Evolutionary conservation across 1,140 invertebrate genomes (phyloP).

Genomic region (Lepidurus apus): DNA sequence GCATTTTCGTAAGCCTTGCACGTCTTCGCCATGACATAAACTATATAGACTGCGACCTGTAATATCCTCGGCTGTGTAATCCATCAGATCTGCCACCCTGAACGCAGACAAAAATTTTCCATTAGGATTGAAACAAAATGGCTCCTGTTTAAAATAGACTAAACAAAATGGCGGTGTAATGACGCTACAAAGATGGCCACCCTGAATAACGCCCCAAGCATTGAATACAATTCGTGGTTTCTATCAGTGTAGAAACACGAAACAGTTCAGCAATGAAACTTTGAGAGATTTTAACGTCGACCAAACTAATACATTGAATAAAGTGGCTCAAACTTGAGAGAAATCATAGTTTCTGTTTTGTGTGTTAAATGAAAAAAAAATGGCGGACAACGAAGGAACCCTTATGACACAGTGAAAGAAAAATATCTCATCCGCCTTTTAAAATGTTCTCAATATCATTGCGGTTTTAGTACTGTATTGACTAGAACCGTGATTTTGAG

Average conservation of each 20-base stretch:
- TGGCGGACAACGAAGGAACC: too few species aligned
- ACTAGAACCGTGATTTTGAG: background rate
- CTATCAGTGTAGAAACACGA: too few species aligned
- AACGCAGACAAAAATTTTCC: constrained; percentile 36
- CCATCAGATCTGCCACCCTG: constrained; percentile 86
- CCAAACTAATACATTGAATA: too few species aligned
- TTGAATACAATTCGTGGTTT: too few species aligned
- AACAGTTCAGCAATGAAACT: too few species aligned
- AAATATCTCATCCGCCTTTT: background rate
- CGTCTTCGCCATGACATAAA: constrained; percentile 90
- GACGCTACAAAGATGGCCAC: background rate
- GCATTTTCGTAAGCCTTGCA: constrained; percentile 83
- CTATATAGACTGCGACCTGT: constrained; percentile 90
- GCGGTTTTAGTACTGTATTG: background rate
- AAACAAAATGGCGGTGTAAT: background rate
- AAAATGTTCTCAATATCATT: background rate
- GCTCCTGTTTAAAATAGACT: background rate
- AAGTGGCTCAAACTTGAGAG: background rate
- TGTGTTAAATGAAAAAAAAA: too few species aligned
- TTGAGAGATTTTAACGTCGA: too few species aligned
- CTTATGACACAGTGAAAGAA: too few species aligned
- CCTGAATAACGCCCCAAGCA: too few species aligned
- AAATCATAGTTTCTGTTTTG: background rate
- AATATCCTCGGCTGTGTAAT: constrained; percentile 87
- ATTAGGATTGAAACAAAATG: constrained; percentile 7